Conservation (phyloP, 2,113 vertebrate species). For the Sylvia atricapilla region DNA sequence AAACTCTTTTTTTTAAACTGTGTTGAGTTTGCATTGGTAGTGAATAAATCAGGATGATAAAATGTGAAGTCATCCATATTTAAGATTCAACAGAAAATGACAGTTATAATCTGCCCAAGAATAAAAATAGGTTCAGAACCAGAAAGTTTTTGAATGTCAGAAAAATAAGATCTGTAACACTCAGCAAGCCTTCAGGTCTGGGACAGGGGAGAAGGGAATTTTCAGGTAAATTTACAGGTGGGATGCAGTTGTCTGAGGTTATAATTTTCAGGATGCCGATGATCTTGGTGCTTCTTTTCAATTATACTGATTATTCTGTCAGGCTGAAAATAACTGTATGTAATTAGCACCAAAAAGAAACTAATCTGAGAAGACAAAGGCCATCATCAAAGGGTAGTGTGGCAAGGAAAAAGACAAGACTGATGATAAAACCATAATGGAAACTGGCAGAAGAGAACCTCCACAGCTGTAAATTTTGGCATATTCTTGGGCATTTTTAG, state of each 20-base stretch:
- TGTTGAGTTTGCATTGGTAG: conserved; percentile 33
- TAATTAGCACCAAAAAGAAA: neutral
- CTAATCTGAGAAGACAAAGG: conserved; percentile 21
- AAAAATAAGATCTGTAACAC: neutral
- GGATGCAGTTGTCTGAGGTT: neutral
- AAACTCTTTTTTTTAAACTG: conserved; percentile 7
- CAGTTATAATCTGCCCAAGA: neutral
- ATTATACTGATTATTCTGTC: neutral
- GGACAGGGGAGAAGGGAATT: neutral
- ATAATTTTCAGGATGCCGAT: neutral
- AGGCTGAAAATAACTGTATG: neutral
- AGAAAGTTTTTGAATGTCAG: conserved; percentile 5
- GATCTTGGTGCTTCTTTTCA: neutral
- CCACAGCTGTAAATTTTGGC: conserved; percentile 21
- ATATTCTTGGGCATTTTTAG: neutral
- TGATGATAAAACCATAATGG: neutral
- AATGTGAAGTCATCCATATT: conserved; percentile 48
- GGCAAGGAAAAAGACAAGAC: neutral
- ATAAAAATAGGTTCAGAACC: neutral
- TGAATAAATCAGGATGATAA: conserved; percentile 49
- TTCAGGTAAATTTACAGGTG: neutral
- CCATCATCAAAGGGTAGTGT: neutral
- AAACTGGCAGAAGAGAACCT: neutral
- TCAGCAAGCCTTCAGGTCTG: neutral
- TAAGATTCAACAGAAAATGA: conserved; percentile 33